Conservation (phyloP, 2,888 invertebrate genomes). For the Andrena praecox region DNA sequence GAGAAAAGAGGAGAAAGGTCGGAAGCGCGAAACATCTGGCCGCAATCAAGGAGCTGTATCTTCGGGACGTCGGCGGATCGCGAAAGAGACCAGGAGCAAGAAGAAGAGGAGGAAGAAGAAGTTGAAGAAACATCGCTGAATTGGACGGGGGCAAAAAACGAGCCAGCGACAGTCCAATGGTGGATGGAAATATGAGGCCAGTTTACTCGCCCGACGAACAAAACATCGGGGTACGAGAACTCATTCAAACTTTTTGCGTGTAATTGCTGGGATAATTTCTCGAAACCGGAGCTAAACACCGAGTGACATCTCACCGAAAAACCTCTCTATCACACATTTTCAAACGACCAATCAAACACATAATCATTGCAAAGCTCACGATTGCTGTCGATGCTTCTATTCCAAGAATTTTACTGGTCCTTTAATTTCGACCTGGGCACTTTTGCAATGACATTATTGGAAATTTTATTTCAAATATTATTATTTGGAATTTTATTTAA, state of each 20-base stretch:
- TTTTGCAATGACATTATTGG: too few species aligned
- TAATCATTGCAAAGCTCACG: too few species aligned
- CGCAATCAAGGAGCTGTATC: constrained; percentile 76
- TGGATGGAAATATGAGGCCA: constrained; percentile 43
- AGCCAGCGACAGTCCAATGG: constrained; percentile 40
- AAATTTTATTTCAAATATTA: too few species aligned
- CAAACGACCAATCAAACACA: not conserved
- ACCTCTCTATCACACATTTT: not conserved
- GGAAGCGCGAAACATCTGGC: constrained; percentile 78
- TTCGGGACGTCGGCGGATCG: constrained; percentile 68
- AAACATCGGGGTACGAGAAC: not conserved
- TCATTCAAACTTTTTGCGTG: constrained; percentile 1
- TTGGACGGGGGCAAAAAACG: constrained; percentile 60
- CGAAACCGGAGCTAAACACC: constrained; percentile 12
- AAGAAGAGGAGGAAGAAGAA: constrained; percentile 55
- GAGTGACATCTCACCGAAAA: not conserved
- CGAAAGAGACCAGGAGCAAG: constrained; percentile 47
- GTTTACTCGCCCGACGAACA: constrained; percentile 19
- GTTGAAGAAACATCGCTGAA: constrained; percentile 65
- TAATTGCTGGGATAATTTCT: constrained; percentile 1
- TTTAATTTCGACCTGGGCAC: too few species aligned
- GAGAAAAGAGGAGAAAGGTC: constrained; percentile 57
- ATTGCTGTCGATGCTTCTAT: too few species aligned
- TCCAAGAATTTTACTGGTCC: too few species aligned
- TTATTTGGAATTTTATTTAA: too few species aligned